Conservation (phyloP, 1,140 invertebrate genomes). For the Psilanteris sp. region DNA sequence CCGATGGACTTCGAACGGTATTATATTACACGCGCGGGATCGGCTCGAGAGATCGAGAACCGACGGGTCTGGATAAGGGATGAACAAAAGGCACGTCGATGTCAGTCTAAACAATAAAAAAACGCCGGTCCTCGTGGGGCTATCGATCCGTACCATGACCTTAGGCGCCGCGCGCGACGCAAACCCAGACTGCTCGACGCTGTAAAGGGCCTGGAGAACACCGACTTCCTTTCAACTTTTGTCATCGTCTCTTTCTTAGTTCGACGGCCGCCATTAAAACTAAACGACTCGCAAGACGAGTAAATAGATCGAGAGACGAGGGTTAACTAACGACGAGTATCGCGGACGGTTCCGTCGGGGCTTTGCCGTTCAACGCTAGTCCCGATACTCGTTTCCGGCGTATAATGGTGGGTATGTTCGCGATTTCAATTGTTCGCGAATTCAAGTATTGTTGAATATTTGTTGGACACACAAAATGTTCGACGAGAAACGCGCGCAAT, state of each 20-base stretch:
- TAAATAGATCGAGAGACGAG: slow-evolving; percentile 25
- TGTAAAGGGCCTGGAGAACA: slow-evolving; percentile 23
- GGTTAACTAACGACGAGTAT: slow-evolving; percentile 1
- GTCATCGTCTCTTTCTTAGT: slow-evolving; percentile 12
- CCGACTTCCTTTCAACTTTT: slow-evolving; percentile 34
- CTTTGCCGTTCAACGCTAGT: too few species aligned
- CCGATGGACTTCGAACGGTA: not conserved
- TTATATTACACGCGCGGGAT: not conserved
- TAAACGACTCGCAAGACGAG: slow-evolving; percentile 28
- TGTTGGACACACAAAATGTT: too few species aligned
- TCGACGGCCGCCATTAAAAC: slow-evolving; percentile 19
- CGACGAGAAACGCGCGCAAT: too few species aligned
- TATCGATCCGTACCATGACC: slow-evolving; percentile 48
- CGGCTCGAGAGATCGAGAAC: not conserved
- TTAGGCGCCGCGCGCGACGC: slow-evolving; percentile 22
- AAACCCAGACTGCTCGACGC: slow-evolving; percentile 36
- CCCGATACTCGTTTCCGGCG: too few species aligned
- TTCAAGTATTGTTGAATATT: too few species aligned
- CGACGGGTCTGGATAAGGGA: slow-evolving; percentile 9
- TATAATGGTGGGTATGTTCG: too few species aligned
- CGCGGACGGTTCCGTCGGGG: too few species aligned
- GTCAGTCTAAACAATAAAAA: slow-evolving; percentile 40
- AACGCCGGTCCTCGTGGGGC: slow-evolving; percentile 20
- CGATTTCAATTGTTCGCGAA: too few species aligned
- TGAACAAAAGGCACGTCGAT: slow-evolving; percentile 22